phyloP scores from a whole-genome alignment of 2,113 vertebrate species.

The Gnathonemus longibarbis region DNA sequence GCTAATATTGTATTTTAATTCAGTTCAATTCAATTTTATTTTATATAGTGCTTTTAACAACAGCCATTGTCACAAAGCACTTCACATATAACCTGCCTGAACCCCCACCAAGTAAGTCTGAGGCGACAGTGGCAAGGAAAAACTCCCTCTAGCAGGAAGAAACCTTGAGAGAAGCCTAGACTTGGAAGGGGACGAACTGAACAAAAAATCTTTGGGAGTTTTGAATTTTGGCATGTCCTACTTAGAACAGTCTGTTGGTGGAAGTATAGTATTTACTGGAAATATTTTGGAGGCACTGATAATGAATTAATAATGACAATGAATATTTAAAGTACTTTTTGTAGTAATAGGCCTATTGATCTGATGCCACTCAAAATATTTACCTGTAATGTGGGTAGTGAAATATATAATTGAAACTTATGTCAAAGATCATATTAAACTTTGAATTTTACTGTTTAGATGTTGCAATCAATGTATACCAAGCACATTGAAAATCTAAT shows the following conservation, averaged over 20 bases:
- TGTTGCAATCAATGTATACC: not conserved
- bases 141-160: too few relatives aligned
- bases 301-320: not conserved
- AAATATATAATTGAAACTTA: not conserved
- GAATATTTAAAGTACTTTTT: not conserved
- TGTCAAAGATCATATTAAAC: not conserved
- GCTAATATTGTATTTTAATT: not conserved
- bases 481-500: not conserved
- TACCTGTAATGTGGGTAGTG: not conserved
- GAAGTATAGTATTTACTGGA: not conserved
- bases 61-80: too few relatives aligned
- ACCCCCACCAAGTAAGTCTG: too few relatives aligned
- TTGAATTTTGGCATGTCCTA: not conserved
- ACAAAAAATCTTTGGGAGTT: not conserved
- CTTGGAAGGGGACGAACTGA: not conserved
- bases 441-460: not conserved
- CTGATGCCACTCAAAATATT: not conserved
- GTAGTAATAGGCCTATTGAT: not conserved
- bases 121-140: too few relatives aligned
- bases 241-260: not conserved
- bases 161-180: too few relatives aligned
- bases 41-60: too few relatives aligned
- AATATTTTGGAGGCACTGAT: not conserved
- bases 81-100: too few relatives aligned
- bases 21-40: too few relatives aligned